phyloP scores from a whole-genome alignment of 2,797 vertebrate species.

The Poecilia wingei region DNA sequence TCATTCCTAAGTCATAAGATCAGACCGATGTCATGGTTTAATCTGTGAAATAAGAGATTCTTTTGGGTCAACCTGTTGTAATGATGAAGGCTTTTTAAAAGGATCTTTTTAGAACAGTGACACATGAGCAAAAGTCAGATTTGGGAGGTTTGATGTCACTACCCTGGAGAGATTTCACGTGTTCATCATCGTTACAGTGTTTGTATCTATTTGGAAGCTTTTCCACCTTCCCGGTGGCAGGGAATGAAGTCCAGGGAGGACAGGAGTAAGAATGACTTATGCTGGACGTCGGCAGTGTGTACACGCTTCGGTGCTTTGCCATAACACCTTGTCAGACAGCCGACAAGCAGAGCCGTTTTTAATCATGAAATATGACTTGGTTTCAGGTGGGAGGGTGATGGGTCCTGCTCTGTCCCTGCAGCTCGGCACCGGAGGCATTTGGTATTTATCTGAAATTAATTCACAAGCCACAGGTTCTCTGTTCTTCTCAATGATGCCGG shows the following conservation, averaged over 20 bases:
- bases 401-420: conserved; percentile 9
- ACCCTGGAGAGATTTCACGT: conserved; percentile 12
- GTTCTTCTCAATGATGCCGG: conserved; percentile 19
- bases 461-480: conserved; percentile 7
- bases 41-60: not conserved
- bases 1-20: not conserved
- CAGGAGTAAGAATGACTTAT: conserved; percentile 35
- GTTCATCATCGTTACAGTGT: conserved; percentile 3
- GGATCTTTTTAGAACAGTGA: not conserved
- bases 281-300: conserved; percentile 16
- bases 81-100: not conserved
- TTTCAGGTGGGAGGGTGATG: not conserved
- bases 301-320: conserved; percentile 8
- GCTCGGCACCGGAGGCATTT: conserved; percentile 3
- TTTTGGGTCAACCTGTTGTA: not conserved
- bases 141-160: not conserved
- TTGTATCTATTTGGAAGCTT: conserved; percentile 20
- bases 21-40: not conserved
- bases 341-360: conserved; percentile 22
- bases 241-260: conserved; percentile 17
- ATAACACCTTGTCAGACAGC: conserved; percentile 32
- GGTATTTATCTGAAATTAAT: conserved; percentile 23
- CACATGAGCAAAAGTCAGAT: not conserved
- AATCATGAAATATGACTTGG: conserved; percentile 26
- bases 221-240: conserved; percentile 20